A percentile compares a stretch with the other conserved stretches of the same genome.
phyloP scores from a whole-genome alignment of 2,888 invertebrate species.

The Silvanus unidentatus region DNA sequence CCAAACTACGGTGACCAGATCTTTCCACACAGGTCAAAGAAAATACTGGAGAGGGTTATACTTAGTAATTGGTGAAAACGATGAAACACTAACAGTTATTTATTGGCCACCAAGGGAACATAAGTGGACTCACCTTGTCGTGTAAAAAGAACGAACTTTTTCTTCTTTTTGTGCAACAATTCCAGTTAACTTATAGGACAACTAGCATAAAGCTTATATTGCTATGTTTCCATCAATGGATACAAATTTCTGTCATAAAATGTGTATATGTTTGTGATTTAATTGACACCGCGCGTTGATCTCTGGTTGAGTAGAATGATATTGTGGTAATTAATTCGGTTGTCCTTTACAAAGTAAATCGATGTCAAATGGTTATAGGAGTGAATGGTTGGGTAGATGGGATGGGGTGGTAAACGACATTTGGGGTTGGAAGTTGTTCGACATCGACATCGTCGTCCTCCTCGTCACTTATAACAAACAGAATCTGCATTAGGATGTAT shows the following conservation, averaged over 20 bases:
- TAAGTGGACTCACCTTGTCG: too few relatives aligned
- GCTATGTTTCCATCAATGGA: too few relatives aligned
- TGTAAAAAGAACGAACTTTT: too few relatives aligned
- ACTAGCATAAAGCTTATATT: too few relatives aligned
- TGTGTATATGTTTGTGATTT: slow-evolving; percentile 16
- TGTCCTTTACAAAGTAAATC: slow-evolving; percentile 30
- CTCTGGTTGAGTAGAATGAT: slow-evolving; percentile 12
- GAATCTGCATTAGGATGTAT: too few relatives aligned
- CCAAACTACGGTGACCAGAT: slow-evolving; percentile 40
- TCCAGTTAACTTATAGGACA: too few relatives aligned
- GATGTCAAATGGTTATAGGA: slow-evolving; percentile 19
- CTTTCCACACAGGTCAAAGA: slow-evolving; percentile 38
- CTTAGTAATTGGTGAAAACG: slow-evolving; percentile 34
- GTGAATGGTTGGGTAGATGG: slow-evolving; percentile 11
- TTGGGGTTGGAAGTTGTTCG: too few relatives aligned
- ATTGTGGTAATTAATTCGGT: slow-evolving; percentile 30
- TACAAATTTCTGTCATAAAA: too few relatives aligned
- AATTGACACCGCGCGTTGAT: slow-evolving; percentile 16
- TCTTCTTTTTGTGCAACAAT: too few relatives aligned
- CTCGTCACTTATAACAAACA: too few relatives aligned
- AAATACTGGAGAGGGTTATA: slow-evolving; percentile 37
- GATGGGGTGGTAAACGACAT: too few relatives aligned
- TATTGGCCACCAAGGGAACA: slow-evolving; percentile 20
- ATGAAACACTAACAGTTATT: slow-evolving; percentile 30
- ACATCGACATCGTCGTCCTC: too few relatives aligned